These are phyloP conservation scores for Pseudonaja textilis DNA, from an alignment of 2,113 vertebrate species.

Conservation along the genomic window DNA sequence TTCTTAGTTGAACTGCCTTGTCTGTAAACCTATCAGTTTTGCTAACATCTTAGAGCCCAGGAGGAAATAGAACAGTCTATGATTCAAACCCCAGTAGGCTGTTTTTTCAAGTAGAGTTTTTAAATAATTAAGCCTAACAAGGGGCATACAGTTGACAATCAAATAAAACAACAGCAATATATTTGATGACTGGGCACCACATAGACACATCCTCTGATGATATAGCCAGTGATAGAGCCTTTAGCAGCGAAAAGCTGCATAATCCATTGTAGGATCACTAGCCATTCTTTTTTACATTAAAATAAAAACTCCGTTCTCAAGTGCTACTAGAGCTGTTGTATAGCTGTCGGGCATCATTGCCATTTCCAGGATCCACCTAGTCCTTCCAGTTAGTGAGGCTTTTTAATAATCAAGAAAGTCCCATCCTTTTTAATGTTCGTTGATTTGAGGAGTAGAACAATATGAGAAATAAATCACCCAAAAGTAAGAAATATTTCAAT, in stretches of 20 bases:
- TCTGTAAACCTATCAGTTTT: not conserved
- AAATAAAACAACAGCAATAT: not conserved
- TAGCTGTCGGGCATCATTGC: not conserved
- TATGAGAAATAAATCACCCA: not conserved
- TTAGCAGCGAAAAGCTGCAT: not conserved
- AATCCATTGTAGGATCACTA: not conserved
- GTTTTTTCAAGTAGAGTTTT: not conserved
- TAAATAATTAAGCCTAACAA: not conserved
- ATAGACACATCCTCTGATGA: not conserved
- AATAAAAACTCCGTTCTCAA: not conserved
- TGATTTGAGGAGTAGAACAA: not conserved
- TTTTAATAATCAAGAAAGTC: not conserved
- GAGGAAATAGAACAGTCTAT: not conserved
- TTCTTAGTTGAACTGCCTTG: not conserved
- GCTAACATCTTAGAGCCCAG: not conserved
- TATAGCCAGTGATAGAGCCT: not conserved
- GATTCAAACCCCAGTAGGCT: not conserved
- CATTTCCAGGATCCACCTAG: not conserved
- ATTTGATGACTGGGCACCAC: not conserved
- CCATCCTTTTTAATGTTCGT: not conserved
- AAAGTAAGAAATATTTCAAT: not conserved
- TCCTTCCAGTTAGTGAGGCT: too few relatives aligned
- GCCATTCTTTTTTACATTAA: not conserved
- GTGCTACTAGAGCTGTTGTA: not conserved
- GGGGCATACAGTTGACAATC: not conserved